Conservation (phyloP, 1,140 invertebrate species). For the Leptinotarsa undecemlineata region DNA sequence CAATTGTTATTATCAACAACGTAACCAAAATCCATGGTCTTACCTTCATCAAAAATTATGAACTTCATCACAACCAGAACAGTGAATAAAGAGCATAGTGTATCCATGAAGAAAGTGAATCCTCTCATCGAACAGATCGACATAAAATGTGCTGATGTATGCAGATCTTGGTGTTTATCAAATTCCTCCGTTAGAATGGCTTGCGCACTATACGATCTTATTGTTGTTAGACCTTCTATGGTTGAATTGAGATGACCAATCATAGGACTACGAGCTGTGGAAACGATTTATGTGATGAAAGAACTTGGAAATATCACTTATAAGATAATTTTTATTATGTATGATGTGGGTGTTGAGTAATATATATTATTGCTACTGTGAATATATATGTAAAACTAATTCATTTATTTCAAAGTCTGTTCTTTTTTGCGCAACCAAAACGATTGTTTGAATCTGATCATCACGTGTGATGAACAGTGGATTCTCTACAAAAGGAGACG, state of each 20-base stretch:
- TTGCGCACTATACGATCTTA: slow-evolving; percentile 82
- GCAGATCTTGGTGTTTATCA: slow-evolving; percentile 76
- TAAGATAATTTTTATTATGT: not conserved
- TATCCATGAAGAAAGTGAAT: slow-evolving; percentile 79
- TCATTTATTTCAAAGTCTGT: not conserved
- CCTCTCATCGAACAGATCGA: slow-evolving; percentile 65
- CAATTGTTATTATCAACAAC: not conserved
- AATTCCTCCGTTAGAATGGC: slow-evolving; percentile 79
- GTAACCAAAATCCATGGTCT: not conserved
- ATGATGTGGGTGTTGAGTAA: not conserved
- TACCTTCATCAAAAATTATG: slow-evolving; percentile 63
- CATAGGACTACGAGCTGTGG: slow-evolving; percentile 68
- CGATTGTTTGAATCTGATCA: slow-evolving; percentile 59
- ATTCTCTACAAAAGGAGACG: no score
- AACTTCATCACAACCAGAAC: slow-evolving; percentile 70
- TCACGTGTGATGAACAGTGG: not conserved
- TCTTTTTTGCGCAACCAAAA: not conserved
- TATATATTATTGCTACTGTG: not conserved
- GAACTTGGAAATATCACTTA: not conserved
- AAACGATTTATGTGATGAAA: slow-evolving; percentile 61
- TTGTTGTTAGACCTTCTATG: slow-evolving; percentile 85
- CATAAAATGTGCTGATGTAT: slow-evolving; percentile 69
- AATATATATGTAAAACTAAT: not conserved
- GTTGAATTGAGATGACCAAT: slow-evolving; percentile 88
- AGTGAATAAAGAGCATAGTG: slow-evolving; percentile 76